A percentile compares a stretch with the other conserved stretches of the same genome.
These are phyloP conservation scores for Acrocephalus scirpaceus DNA, from an alignment of 2,797 vertebrate genomes.

Conservation along the genomic window DNA sequence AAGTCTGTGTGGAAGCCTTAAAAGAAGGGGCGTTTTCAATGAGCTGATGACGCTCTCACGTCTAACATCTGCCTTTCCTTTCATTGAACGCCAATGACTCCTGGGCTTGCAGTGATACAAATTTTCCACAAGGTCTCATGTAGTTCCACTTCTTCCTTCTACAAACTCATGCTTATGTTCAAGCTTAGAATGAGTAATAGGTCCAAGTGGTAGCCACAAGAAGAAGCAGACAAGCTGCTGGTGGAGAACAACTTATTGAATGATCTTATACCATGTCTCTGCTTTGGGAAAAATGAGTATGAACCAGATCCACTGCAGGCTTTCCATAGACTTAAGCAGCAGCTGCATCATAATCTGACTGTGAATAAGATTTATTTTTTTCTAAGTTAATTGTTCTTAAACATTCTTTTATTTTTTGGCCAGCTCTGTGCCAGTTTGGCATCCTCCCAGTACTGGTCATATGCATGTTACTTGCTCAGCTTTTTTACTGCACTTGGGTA, in stretches of 20 bases:
- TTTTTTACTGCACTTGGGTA: neutral
- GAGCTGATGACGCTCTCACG: neutral
- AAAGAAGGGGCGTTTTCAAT: neutral
- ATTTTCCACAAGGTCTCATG: conserved; percentile 35
- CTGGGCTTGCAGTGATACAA: neutral
- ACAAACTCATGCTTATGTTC: neutral
- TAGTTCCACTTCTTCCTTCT: conserved; percentile 18
- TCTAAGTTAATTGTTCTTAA: neutral
- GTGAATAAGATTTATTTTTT: neutral
- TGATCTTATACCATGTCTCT: neutral
- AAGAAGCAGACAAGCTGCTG: neutral
- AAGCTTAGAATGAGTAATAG: conserved; percentile 17
- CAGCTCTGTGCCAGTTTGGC: neutral
- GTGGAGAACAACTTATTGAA: neutral
- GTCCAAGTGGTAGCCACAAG: neutral
- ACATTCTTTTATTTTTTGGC: neutral
- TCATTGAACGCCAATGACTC: conserved; percentile 38
- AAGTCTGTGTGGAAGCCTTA: neutral
- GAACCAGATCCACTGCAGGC: neutral
- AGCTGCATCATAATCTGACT: neutral
- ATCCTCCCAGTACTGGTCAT: neutral
- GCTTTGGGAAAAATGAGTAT: neutral
- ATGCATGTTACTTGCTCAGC: neutral
- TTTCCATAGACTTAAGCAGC: neutral
- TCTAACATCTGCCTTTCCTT: conserved; percentile 30